Base-by-base conservation (phyloP, 2,888 invertebrate genomes). In the Aelia acuminata region DNA sequence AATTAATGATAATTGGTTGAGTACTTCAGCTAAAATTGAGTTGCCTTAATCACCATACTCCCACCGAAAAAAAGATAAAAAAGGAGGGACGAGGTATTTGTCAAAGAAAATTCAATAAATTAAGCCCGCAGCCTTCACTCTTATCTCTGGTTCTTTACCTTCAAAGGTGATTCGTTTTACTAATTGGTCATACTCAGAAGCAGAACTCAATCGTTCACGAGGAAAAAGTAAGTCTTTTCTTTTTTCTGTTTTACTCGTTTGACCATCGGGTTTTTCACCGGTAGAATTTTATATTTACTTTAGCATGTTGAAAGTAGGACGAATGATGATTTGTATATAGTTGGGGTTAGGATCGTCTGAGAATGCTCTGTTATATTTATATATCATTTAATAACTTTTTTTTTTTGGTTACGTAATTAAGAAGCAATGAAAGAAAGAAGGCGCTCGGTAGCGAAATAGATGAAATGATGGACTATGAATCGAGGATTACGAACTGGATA, bases 71-170 rank as follows among this genome's bases (percentile, higher is more conserved):
- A 35, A 35, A 70, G 8, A 18, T 35, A 8, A 70, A 35, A 31
- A 70, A 70, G 4, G 26, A 26, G 57, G 26, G 2, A 35, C 31
- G 63, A 20, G 35, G 2, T 35, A 70, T 70, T 70, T 5, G 31
- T 35, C 31, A 70, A 35, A 70, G 31, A 70, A 70, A 70, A 70
- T 70, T 70, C 63, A 70, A 70, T 35, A 70, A 70, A 35, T 35
- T 35, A 35, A 22, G 18, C 5, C 35, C 31, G 7, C 4, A 35
- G 31, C 22, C 35, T 15, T 20, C 15, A 31, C 63, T 20, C 31
- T 20, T 70, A 70, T 70, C 63, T 57, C 57, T 57, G 26, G 57
- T 57, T 57, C 26, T 35, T 70, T 70, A 4, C 22, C 35, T 70
- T 35, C 31, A 7, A 35, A 35, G 20, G 18, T 70, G 20, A 70